Conservation (phyloP, 2,113 vertebrate genomes). For the Solenodon paradoxus region DNA sequence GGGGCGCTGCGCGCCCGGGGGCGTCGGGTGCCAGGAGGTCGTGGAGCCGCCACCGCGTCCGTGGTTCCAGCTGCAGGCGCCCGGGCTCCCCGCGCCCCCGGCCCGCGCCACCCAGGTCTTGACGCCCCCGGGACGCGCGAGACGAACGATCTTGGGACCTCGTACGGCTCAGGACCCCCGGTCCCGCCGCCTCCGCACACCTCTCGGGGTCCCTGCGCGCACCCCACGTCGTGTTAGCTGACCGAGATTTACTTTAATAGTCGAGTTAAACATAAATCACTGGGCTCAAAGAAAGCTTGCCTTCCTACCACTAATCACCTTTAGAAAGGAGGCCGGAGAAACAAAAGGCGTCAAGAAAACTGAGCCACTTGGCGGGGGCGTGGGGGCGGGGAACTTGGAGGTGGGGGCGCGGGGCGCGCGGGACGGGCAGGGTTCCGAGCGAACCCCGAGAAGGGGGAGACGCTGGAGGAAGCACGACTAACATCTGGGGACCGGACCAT, state of each 20-base stretch:
- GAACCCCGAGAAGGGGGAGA: constrained; percentile 63
- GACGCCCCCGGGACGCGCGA: not conserved
- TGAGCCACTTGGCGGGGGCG: not conserved
- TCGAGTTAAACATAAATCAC: not conserved
- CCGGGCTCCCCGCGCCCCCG: not conserved
- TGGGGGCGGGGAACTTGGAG: not conserved
- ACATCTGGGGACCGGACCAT: constrained; percentile 94
- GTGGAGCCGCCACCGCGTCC: no score
- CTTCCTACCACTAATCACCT: not conserved
- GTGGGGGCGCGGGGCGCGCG: not conserved
- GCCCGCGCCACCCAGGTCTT: no score
- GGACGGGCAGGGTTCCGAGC: constrained; percentile 55
- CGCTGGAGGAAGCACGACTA: constrained; percentile 72
- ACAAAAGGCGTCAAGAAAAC: constrained; percentile 66
- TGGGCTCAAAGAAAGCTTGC: constrained; percentile 25
- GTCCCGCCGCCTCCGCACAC: not conserved
- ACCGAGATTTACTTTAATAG: not conserved
- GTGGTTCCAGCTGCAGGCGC: no score
- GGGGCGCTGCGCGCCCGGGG: no score
- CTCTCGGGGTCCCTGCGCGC: not conserved
- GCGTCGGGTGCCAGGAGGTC: no score
- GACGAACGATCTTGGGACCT: not conserved
- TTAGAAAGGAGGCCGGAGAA: not conserved
- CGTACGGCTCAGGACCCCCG: not conserved
- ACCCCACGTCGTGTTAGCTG: not conserved